phyloP scores from a whole-genome alignment of 2,888 invertebrate species.

The Polymixis lichenea region DNA sequence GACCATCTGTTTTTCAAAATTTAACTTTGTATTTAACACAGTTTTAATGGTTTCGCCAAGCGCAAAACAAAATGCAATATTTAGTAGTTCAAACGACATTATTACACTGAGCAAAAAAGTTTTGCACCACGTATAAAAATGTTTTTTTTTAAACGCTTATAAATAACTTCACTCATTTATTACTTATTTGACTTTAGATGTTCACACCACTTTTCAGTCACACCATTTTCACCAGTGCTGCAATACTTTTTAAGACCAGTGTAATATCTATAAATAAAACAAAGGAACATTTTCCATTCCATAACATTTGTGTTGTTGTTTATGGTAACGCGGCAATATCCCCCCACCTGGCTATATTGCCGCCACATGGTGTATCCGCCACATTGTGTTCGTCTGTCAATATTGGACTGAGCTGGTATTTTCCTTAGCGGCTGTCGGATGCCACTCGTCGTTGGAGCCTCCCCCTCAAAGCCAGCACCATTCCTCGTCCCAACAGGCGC shows the following conservation, averaged over 20 bases:
- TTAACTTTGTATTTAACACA: slow-evolving; percentile 31
- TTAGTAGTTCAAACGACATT: neutral
- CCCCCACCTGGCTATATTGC: slow-evolving; percentile 6
- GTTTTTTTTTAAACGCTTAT: no score
- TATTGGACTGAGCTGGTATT: slow-evolving; percentile 79
- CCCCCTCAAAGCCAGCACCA: slow-evolving; percentile 81
- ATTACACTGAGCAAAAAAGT: neutral
- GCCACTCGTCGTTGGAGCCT: slow-evolving; percentile 87
- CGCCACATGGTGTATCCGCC: slow-evolving; percentile 48
- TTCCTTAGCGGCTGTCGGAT: slow-evolving; percentile 85
- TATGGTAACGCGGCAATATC: slow-evolving; percentile 30
- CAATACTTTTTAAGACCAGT: slow-evolving; percentile 24
- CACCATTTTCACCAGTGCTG: no score
- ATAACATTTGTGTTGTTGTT: slow-evolving; percentile 54
- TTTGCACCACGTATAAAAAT: no score
- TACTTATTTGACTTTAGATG: no score
- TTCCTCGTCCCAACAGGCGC: slow-evolving; percentile 77
- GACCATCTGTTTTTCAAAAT: slow-evolving; percentile 17
- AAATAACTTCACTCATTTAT: no score
- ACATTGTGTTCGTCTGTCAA: slow-evolving; percentile 72
- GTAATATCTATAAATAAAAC: neutral
- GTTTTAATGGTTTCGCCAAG: slow-evolving; percentile 3
- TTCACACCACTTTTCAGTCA: no score
- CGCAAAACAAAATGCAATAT: slow-evolving; percentile 24
- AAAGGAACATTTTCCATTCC: slow-evolving; percentile 29